Percentiles rank a stretch among this genome's conserved stretches.
Evolutionary conservation across 2,113 vertebrate genomes (phyloP).

Genomic region (Turnix velox): DNA sequence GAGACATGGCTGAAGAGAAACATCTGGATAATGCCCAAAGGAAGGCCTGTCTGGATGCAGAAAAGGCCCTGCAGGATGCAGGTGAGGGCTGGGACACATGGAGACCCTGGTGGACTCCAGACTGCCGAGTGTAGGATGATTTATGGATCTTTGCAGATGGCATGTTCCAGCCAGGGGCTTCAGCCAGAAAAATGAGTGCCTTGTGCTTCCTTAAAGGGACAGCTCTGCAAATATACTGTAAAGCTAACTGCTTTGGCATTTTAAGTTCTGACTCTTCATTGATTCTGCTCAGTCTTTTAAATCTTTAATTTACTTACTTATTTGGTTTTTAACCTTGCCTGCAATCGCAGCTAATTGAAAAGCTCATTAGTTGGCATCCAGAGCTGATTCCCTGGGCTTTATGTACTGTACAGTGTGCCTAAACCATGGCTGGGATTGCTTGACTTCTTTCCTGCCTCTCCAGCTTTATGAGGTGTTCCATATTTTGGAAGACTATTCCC

Average conservation of each 20-base stretch:
- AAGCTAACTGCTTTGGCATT: not conserved
- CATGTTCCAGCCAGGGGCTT: conserved; percentile 4
- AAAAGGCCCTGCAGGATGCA: not conserved
- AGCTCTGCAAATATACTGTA: not conserved
- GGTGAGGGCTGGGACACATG: not conserved
- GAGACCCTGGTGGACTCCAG: conserved; percentile 11
- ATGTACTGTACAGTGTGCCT: not conserved
- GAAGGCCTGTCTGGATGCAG: not conserved
- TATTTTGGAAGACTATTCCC: conserved; percentile 17
- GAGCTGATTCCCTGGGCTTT: conserved; percentile 30
- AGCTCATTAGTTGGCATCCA: conserved; percentile 54
- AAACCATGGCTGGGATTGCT: not conserved
- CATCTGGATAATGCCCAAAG: not conserved
- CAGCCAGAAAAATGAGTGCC: not conserved
- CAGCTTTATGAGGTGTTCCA: conserved; percentile 56
- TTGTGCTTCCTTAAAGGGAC: not conserved
- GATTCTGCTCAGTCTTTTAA: conserved; percentile 43
- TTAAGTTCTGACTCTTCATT: conserved; percentile 17
- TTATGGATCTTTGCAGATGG: not conserved
- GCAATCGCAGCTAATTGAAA: conserved; percentile 58
- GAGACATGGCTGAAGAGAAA: not conserved
- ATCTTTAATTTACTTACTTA: conserved; percentile 62
- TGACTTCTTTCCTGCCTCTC: conserved; percentile 16
- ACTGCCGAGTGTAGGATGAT: not conserved
- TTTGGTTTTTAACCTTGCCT: conserved; percentile 44